A percentile compares a stretch with the other conserved stretches of the same genome.
These are phyloP conservation scores for Pentamera pediparva DNA, from an alignment of 53 echinoderm and acorn worm genomes.

Conservation along the genomic window DNA sequence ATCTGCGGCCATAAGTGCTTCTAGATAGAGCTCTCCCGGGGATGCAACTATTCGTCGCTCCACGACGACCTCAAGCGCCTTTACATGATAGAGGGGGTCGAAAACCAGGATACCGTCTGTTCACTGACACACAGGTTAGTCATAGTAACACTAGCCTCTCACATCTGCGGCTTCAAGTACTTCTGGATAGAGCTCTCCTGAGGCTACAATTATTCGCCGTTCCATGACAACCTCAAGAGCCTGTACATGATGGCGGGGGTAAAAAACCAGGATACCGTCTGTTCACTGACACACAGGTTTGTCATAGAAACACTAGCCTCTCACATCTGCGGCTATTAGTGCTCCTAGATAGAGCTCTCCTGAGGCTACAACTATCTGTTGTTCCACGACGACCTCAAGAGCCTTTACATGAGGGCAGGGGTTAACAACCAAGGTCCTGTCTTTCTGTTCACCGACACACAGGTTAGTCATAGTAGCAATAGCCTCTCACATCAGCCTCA, in stretches of 20 bases:
- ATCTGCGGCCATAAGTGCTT: constrained; percentile 94
- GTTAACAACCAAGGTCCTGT: constrained; percentile 31
- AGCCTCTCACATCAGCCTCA: no score
- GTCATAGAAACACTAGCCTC: constrained; percentile 5
- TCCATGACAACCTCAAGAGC: constrained; percentile 95
- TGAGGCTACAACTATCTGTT: constrained; percentile 61
- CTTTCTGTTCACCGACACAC: constrained; percentile 98
- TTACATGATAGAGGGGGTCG: constrained; percentile 64
- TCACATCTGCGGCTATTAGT: constrained; percentile 78
- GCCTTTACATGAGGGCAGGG: constrained; percentile 77
- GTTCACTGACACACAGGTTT: no score
- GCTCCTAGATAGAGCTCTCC: constrained; percentile 92
- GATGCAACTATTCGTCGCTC: constrained; percentile 65
- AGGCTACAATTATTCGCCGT: constrained; percentile 60
- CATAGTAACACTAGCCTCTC: constrained; percentile 1
- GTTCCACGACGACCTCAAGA: constrained; percentile 96
- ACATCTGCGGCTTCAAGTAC: constrained; percentile 83
- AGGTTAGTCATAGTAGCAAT: no score
- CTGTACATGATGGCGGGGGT: constrained; percentile 95
- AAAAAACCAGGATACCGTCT: constrained; percentile 78
- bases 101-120: constrained; percentile 35
- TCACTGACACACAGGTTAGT: constrained; percentile 97
- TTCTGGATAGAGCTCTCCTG: constrained; percentile 93
- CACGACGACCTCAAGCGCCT: constrained; percentile 94
- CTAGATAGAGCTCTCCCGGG: constrained; percentile 89